Base-by-base conservation (phyloP, 2,797 vertebrate species). In the Botia kubotai region DNA sequence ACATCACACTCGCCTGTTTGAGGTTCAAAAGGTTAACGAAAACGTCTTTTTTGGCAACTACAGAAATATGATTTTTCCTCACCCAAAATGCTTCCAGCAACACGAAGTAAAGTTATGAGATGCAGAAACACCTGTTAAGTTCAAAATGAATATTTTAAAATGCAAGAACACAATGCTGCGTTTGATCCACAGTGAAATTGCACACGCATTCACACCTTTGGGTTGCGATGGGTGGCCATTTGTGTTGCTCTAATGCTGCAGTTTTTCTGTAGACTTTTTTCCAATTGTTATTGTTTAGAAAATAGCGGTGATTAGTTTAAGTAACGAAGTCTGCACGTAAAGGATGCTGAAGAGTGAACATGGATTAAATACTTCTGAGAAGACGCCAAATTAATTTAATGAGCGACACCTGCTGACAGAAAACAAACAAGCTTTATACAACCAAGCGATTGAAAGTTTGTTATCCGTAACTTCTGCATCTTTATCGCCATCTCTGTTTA, bases 1-100 rank as follows among this genome's bases (percentile, higher is more conserved):
- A 93, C 83, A 0, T 87, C 88, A 87, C 93, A 95, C 29, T 23
- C 3, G 46, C 92, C 93, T 93, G 46, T 62, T 23, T 62, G 0
- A 16, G 7, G 1, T 14, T 62, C 2, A 62, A 26, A 29, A 0
- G 2, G 72, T 43, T 10, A 0, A 11, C 26, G 75, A 19, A 67
- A 52, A 43, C 3, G 33, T 43, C 2, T 0, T 6, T 14, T 17
- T 62, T 48, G 36, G 16, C 4, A 50, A 72, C 4, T 21, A 1
- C 8, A 52, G 0, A 65, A 13, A 55, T 39, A 10, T 0, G 0
- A 0, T 1, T 33, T 33, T 33, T 58, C 0, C 86, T 89, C 83
- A 91, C 93, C 93, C 0, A 75, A 26, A 4, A 83, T 86, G 2
- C 8, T 2, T 62, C 67, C 82, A 66, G 52, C 4, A 50, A 3